phyloP scores from a whole-genome alignment of 2,888 invertebrate genomes.

The Choreutis nemorana region DNA sequence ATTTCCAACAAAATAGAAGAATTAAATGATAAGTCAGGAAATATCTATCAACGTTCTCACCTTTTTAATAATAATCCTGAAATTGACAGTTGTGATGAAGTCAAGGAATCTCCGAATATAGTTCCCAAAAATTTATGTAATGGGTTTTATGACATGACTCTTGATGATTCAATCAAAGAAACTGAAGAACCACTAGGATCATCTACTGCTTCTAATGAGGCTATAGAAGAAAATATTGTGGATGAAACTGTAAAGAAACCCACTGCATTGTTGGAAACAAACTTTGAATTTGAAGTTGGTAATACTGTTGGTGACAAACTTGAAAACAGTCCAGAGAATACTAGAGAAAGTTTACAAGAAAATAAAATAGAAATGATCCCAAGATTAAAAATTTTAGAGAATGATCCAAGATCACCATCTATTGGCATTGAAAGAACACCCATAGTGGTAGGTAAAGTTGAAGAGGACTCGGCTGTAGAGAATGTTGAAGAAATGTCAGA shows the following conservation, averaged over 20 bases:
- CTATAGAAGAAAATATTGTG: slow-evolving; percentile 37
- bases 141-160: slow-evolving; percentile 37
- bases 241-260: slow-evolving; percentile 33
- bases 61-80: slow-evolving; percentile 23
- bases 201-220: slow-evolving; percentile 47
- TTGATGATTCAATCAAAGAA: slow-evolving; percentile 43
- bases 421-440: slow-evolving; percentile 57
- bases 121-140: slow-evolving; percentile 47
- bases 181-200: slow-evolving; percentile 41
- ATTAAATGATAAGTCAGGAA: slow-evolving; percentile 13
- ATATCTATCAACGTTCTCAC: too few species aligned
- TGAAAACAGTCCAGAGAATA: slow-evolving; percentile 20
- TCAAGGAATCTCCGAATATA: slow-evolving; percentile 29
- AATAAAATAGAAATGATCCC: slow-evolving; percentile 18
- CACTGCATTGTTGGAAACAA: slow-evolving; percentile 64
- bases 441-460: slow-evolving; percentile 38
- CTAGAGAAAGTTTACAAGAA: slow-evolving; percentile 7
- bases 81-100: slow-evolving; percentile 28
- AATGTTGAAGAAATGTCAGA: slow-evolving; percentile 60
- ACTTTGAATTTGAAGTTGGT: slow-evolving; percentile 65
- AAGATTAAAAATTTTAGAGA: slow-evolving; percentile 32
- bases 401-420: slow-evolving; percentile 57
- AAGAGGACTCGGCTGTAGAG: slow-evolving; percentile 21
- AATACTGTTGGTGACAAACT: slow-evolving; percentile 20
- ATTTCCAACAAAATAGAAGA: slow-evolving; percentile 29